Evolutionary conservation across 1,140 invertebrate species (phyloP).

Genomic region (Drosophila orosa): DNA sequence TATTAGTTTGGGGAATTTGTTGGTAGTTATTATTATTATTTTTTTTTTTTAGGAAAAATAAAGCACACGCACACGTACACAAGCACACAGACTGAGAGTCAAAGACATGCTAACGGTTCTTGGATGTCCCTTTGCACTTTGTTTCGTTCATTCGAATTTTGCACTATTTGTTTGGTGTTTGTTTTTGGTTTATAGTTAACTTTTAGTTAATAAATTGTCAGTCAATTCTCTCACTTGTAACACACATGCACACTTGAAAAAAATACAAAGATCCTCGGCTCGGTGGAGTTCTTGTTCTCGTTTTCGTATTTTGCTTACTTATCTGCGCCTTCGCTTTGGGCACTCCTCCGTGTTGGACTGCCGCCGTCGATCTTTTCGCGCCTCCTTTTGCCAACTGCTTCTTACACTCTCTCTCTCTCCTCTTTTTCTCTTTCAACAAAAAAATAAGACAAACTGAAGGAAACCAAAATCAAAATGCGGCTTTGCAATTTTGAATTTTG

Average conservation of each 20-base stretch:
- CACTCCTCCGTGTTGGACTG: conserved; percentile 45
- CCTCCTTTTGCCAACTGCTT: conserved; percentile 26
- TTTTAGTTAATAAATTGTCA: conserved; percentile 11
- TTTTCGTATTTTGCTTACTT: conserved; percentile 69
- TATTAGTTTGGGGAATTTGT: conserved; percentile 19
- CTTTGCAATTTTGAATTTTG: conserved; percentile 65
- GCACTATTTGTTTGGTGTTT: conserved; percentile 10
- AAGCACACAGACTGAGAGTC: conserved; percentile 10
- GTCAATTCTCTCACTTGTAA: conserved; percentile 16
- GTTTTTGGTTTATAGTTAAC: background rate
- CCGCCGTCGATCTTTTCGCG: conserved; percentile 27
- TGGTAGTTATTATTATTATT: too few species aligned
- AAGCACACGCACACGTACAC: conserved; percentile 29
- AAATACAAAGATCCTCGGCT: conserved; percentile 32
- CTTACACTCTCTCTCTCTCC: conserved; percentile 5
- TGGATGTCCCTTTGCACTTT: conserved; percentile 15
- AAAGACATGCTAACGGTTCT: conserved; percentile 22
- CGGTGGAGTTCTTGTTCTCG: conserved; percentile 15
- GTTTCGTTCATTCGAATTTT: conserved; percentile 15
- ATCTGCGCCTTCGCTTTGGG: conserved; percentile 62
- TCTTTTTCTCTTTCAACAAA: conserved; percentile 48
- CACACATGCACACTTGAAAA: conserved; percentile 24
- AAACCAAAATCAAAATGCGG: conserved; percentile 47
- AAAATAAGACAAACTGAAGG: conserved; percentile 70
- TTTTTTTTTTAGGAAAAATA: conserved; percentile 17